Percentiles rank a stretch among this genome's conserved stretches.
Evolutionary conservation across 2,888 invertebrate species (phyloP).

Genomic region (Apotomis turbidana): DNA sequence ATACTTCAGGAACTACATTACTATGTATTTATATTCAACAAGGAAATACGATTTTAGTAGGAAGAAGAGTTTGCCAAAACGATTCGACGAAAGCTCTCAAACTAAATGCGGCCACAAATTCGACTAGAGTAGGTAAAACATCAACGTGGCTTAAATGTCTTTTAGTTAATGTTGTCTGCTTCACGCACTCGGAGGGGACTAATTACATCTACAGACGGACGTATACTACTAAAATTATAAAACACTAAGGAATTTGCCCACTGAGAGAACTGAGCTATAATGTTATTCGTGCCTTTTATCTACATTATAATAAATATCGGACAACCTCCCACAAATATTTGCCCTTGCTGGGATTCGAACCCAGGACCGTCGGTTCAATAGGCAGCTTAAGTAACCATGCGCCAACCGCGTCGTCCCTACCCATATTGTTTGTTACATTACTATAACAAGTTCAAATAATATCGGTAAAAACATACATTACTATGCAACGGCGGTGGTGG

Average conservation of each 20-base stretch:
- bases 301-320: no score
- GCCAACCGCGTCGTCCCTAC: no score
- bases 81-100: neutral
- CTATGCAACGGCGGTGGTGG: no score
- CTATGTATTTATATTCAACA: neutral
- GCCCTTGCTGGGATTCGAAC: no score
- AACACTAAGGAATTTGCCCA: conserved; percentile 9
- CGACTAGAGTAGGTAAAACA: conserved; percentile 1
- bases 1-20: no score
- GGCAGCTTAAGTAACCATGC: no score
- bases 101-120: neutral
- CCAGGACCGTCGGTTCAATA: no score
- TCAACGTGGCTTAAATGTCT: conserved; percentile 12
- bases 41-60: neutral
- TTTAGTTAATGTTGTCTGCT: conserved; percentile 4
- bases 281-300: neutral
- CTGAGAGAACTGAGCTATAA: neutral
- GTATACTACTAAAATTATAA: conserved; percentile 5
- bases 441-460: no score
- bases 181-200: conserved; percentile 7
- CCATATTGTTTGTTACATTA: no score
- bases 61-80: neutral
- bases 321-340: no score
- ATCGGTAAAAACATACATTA: no score
- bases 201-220: conserved; percentile 26